Base-by-base conservation (phyloP, 2,113 vertebrate species). In the Eurystomus gularis region DNA sequence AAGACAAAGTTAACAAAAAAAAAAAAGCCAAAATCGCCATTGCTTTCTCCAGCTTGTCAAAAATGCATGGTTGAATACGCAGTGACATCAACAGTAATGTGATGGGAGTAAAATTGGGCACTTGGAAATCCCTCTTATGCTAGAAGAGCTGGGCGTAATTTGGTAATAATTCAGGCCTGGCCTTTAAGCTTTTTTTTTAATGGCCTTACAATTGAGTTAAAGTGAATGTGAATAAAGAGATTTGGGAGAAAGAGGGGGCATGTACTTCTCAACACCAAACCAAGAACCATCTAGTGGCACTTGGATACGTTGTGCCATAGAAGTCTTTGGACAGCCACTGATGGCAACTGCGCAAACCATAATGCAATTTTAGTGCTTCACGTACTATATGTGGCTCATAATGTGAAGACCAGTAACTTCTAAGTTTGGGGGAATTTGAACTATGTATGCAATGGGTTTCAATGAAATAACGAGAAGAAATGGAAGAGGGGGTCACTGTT, bases 1-100 rank as follows among this genome's bases (percentile, higher is more conserved):
- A 98, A 98, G 97, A 98, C 96, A 97, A 97, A 86, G 60, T 86
- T 96, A 95, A 96, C 76, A 90, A 91, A 91, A 51, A 60, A 77
- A 75, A 88, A 94, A 97, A 97, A 97, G 97, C 98, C 98, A 98
- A 98, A 98, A 97, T 97, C 44, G 40, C 95, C 97, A 94, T 97
- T 98, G 96, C 95, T 98, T 97, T 97, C 92, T 98, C 97, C 97
- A 70, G 97, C 96, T 96, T 98, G 94, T 97, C 97, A 97, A 96
- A 97, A 96, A 90, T 92, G 85, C 51, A 83, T 96, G 96, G 97
- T 96, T 94, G 96, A 97, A 80, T 80, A 97, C 71, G 7, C 97
- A 96, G 95, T 97, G 97, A 95, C 82, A 92, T 54, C 96, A 75
- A 14, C 88, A 16, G 71, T 75, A 55, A 73, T 48, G 76, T 82